phyloP scores from a whole-genome alignment of 2,797 vertebrate genomes.

The Muraenolepis orangiensis region DNA sequence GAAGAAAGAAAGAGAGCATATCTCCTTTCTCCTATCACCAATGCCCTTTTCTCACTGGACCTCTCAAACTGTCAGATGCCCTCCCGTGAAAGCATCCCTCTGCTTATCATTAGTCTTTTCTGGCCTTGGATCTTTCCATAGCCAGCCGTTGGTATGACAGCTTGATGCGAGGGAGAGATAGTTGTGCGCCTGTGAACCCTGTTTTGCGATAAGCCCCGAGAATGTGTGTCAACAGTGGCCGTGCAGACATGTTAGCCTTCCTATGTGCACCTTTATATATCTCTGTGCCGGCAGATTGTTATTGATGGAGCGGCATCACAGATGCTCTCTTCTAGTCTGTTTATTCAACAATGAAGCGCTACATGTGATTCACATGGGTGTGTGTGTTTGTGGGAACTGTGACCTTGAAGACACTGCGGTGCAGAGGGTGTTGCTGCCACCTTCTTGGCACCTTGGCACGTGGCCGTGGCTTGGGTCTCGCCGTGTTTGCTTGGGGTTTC shows the following conservation, averaged over 20 bases:
- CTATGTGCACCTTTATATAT: neutral
- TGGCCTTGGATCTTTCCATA: conserved; percentile 17
- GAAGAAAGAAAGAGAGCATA: conserved; percentile 18
- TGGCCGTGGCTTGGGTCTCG: neutral
- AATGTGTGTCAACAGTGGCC: neutral
- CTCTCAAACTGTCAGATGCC: conserved; percentile 34
- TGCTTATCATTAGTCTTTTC: conserved; percentile 32
- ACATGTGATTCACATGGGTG: neutral
- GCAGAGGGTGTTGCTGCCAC: neutral
- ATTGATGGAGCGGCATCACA: neutral
- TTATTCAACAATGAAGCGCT: neutral
- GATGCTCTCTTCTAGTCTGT: neutral
- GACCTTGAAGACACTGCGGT: neutral
- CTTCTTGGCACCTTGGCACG: neutral
- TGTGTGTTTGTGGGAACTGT: neutral
- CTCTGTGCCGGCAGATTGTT: neutral
- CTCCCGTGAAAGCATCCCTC: conserved; percentile 29
- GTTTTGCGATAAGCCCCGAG: neutral
- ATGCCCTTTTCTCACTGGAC: conserved; percentile 27
- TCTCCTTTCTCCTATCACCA: conserved; percentile 25
- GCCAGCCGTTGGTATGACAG: conserved; percentile 7
- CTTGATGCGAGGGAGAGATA: conserved; percentile 15
- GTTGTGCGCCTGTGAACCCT: neutral
- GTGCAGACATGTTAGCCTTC: neutral
- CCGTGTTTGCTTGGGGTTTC: neutral